Conservation (phyloP, 1,140 invertebrate species). For the Pogonomyrmex californicus region DNA sequence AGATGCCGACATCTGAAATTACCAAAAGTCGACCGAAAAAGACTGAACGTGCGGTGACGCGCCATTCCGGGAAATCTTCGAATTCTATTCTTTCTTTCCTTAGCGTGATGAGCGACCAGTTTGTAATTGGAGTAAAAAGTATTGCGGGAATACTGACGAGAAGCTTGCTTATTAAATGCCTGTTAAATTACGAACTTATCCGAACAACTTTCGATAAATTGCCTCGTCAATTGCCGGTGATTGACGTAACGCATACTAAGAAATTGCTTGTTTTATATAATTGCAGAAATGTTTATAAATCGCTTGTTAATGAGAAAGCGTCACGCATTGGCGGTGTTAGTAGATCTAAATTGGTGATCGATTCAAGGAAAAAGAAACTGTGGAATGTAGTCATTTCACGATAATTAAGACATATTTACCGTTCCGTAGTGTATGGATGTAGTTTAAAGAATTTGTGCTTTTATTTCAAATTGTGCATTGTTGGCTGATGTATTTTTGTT, state of each 20-base stretch:
- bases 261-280: slow-evolving; percentile 20
- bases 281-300: slow-evolving; percentile 45
- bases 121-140: slow-evolving; percentile 40
- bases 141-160: slow-evolving; percentile 19
- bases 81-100: slow-evolving; percentile 27
- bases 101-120: slow-evolving; percentile 28
- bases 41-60: slow-evolving; percentile 28
- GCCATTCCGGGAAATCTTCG: slow-evolving; percentile 48
- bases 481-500: too few relatives aligned
- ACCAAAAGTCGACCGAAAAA: slow-evolving; percentile 47
- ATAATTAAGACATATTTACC: slow-evolving; percentile 64
- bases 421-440: not conserved
- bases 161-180: not conserved
- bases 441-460: not conserved
- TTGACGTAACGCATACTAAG: slow-evolving; percentile 17
- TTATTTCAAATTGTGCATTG: not conserved
- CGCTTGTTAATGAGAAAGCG: slow-evolving; percentile 57
- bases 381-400: not conserved
- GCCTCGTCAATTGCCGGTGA: not conserved
- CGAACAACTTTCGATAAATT: slow-evolving; percentile 21
- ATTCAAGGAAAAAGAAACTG: slow-evolving; percentile 44
- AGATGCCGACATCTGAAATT: slow-evolving; percentile 27
- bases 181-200: slow-evolving; percentile 24
- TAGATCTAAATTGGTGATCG: slow-evolving; percentile 43
- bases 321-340: slow-evolving; percentile 69